phyloP scores from a whole-genome alignment of 1,140 invertebrate species.

The Stegodyphus dumicola region DNA sequence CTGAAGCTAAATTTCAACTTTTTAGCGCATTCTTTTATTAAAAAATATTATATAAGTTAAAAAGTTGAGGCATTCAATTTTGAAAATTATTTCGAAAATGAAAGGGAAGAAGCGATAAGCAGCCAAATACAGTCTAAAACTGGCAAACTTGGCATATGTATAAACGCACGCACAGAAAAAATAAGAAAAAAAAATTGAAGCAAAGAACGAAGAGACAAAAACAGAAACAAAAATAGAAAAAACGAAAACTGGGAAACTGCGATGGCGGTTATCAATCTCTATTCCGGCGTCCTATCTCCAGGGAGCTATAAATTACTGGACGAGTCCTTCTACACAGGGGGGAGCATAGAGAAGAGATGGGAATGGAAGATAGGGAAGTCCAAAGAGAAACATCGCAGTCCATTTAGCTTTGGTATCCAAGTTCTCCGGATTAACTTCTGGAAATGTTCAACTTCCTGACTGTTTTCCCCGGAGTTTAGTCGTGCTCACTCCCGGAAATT shows the following conservation, averaged over 20 bases:
- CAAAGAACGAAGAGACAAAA: slow-evolving; percentile 18
- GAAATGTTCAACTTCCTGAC: slow-evolving; percentile 12
- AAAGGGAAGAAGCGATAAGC: slow-evolving; percentile 14
- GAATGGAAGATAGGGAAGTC: slow-evolving; percentile 33
- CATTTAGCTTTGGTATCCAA: slow-evolving; percentile 23
- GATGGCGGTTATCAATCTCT: slow-evolving; percentile 59
- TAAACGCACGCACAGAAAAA: background rate
- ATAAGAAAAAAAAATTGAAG: slow-evolving; percentile 24
- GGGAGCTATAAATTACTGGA: slow-evolving; percentile 60
- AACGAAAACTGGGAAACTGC: slow-evolving; percentile 45
- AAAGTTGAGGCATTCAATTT: too few species aligned
- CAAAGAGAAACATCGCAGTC: slow-evolving; percentile 34
- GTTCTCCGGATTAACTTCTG: slow-evolving; percentile 38
- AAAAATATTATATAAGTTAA: too few species aligned
- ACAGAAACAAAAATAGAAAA: background rate
- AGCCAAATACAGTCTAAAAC: slow-evolving; percentile 18
- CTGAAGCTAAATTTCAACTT: too few species aligned
- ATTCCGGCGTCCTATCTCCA: slow-evolving; percentile 59
- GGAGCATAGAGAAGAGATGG: slow-evolving; percentile 23
- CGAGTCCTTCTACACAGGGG: slow-evolving; percentile 28
- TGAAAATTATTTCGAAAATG: too few species aligned
- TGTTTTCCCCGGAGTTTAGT: background rate
- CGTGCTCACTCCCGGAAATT: background rate
- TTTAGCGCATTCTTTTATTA: too few species aligned
- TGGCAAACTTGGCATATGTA: background rate